Percentiles rank a stretch among this genome's conserved stretches.
phyloP scores from a whole-genome alignment of 2,888 invertebrate species.

The Marronus borbonicus region DNA sequence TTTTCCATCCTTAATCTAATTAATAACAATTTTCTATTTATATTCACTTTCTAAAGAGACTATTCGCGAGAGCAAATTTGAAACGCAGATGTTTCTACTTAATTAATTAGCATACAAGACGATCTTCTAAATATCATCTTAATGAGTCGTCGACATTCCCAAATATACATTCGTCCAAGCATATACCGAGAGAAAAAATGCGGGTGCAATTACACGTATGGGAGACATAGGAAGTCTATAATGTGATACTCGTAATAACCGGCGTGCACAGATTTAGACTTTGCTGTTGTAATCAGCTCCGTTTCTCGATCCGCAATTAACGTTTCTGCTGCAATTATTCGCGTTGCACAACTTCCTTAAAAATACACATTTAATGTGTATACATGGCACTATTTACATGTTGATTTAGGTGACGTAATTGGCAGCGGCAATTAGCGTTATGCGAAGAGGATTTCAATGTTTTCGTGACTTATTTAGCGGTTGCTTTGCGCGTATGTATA shows the following conservation, averaged over 20 bases:
- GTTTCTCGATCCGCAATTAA: constrained; percentile 8
- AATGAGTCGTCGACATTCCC: too few species aligned
- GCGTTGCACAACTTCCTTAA: constrained; percentile 33
- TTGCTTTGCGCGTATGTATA: not conserved
- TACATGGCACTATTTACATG: constrained; percentile 4
- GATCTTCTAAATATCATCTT: too few species aligned
- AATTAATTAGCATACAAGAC: too few species aligned
- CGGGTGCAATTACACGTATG: too few species aligned
- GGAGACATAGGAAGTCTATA: not conserved
- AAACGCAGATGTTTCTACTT: too few species aligned
- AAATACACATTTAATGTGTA: not conserved
- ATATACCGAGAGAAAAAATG: too few species aligned
- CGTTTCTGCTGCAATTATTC: constrained; percentile 17
- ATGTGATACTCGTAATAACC: not conserved
- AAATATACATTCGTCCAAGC: too few species aligned
- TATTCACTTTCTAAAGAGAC: too few species aligned
- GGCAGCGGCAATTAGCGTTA: constrained; percentile 11
- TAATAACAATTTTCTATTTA: too few species aligned
- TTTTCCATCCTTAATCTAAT: too few species aligned
- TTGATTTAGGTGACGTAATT: constrained; percentile 16
- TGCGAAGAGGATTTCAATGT: constrained; percentile 26
- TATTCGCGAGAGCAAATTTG: too few species aligned
- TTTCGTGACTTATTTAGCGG: constrained; percentile 11
- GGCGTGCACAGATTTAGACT: not conserved
- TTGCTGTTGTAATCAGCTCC: constrained; percentile 1